Conservation (phyloP, 2,888 invertebrate species). For the Troides aeacus region DNA sequence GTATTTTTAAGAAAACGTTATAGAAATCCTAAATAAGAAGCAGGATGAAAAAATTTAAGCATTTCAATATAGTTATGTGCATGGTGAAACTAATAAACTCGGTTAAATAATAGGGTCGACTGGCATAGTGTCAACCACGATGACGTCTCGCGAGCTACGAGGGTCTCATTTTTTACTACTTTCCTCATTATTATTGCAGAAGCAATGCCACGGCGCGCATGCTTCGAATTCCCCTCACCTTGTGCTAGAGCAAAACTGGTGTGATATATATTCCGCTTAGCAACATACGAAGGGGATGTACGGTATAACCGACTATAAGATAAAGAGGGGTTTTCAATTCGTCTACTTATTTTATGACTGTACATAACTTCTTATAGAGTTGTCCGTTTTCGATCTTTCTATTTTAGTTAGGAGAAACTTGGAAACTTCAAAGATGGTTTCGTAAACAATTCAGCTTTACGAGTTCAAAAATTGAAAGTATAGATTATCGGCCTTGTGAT, state of each 20-base stretch:
- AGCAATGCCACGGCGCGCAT: constrained; percentile 17
- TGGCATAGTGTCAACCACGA: constrained; percentile 11
- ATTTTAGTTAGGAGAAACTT: too few relatives aligned
- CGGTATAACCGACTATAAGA: not conserved
- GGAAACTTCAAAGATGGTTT: too few relatives aligned
- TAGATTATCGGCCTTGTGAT: too few relatives aligned
- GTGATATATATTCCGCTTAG: constrained; percentile 16
- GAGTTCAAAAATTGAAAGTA: too few relatives aligned
- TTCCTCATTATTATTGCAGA: constrained; percentile 27
- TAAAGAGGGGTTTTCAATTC: not conserved
- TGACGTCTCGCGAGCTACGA: constrained; percentile 12
- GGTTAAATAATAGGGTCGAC: constrained; percentile 7
- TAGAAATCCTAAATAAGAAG: too few relatives aligned
- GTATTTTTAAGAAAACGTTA: too few relatives aligned
- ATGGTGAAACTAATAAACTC: not conserved
- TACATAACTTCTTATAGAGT: too few relatives aligned
- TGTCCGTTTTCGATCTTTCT: too few relatives aligned
- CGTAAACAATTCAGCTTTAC: too few relatives aligned
- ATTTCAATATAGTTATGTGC: not conserved
- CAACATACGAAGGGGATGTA: not conserved
- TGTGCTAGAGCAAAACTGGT: constrained; percentile 17
- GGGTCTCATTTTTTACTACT: constrained; percentile 19
- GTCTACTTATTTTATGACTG: too few relatives aligned
- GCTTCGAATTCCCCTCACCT: constrained; percentile 19
- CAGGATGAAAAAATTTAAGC: not conserved